phyloP scores from a whole-genome alignment of 1,140 invertebrate genomes.

The Laupala kohalensis region DNA sequence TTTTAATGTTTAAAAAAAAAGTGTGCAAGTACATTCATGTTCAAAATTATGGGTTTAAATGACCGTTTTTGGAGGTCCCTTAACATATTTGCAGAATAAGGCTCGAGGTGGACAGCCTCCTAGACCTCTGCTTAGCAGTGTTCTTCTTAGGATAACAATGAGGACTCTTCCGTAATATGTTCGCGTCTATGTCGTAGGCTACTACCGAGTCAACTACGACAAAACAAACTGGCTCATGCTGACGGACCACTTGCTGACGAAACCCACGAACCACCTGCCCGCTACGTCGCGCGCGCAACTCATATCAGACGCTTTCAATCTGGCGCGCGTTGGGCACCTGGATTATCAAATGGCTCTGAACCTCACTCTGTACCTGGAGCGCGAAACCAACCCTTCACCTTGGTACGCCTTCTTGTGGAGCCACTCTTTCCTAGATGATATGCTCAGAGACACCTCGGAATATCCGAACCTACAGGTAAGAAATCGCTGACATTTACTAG shows the following conservation, averaged over 20 bases:
- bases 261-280: conserved; percentile 25
- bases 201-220: conserved; percentile 43
- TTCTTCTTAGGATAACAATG: no score
- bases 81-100: no score
- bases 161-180: not conserved
- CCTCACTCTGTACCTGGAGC: conserved; percentile 32
- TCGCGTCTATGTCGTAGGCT: conserved; percentile 24
- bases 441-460: conserved; percentile 10
- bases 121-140: no score
- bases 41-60: no score
- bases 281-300: conserved; percentile 41
- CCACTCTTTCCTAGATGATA: conserved; percentile 25
- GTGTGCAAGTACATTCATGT: no score
- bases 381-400: conserved; percentile 38
- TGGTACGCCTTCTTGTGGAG: conserved; percentile 33
- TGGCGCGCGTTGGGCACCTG: conserved; percentile 30
- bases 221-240: conserved; percentile 32
- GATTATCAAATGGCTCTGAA: conserved; percentile 34
- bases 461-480: not conserved
- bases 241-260: conserved; percentile 23
- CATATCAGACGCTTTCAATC: conserved; percentile 43
- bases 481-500: no score
- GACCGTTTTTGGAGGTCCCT: no score
- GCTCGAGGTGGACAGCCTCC: no score
- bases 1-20: no score